Evolutionary conservation across 1,140 invertebrate genomes (phyloP).

Genomic region (Microplitis mediator): DNA sequence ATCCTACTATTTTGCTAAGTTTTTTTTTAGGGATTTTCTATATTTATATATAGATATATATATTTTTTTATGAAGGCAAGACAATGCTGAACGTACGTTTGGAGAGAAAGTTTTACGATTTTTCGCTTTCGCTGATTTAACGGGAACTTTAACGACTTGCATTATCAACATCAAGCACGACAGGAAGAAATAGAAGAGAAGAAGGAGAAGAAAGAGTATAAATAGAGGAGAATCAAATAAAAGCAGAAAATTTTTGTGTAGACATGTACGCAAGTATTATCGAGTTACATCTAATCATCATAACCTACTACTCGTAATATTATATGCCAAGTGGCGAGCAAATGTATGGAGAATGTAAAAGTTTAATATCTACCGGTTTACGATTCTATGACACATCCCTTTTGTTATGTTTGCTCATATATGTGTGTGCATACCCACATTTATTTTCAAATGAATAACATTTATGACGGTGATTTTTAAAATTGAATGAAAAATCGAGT

Average conservation of each 20-base stretch:
- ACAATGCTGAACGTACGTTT: slow-evolving; percentile 13
- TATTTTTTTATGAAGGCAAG: slow-evolving; percentile 4
- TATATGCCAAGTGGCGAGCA: no score
- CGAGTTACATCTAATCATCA: slow-evolving; percentile 63
- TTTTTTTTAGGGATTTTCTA: background rate
- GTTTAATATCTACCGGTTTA: slow-evolving; percentile 61
- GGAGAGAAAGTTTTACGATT: slow-evolving; percentile 50
- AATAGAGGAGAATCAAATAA: no score
- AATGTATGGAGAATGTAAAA: slow-evolving; percentile 54
- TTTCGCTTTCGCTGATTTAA: slow-evolving; percentile 58
- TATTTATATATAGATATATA: background rate
- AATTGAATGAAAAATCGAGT: no score
- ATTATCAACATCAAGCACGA: slow-evolving; percentile 36
- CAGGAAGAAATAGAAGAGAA: background rate
- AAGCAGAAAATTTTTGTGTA: background rate
- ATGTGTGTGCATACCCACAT: background rate
- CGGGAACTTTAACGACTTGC: slow-evolving; percentile 55
- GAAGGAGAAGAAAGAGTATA: no score
- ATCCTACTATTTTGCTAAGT: background rate
- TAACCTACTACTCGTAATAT: slow-evolving; percentile 51
- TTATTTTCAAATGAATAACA: background rate
- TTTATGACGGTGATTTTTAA: slow-evolving; percentile 1
- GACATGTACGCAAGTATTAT: slow-evolving; percentile 50
- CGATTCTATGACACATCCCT: slow-evolving; percentile 51
- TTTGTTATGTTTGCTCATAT: background rate